Percentiles rank a stretch among this genome's conserved stretches.
phyloP scores from a whole-genome alignment of 2,113 vertebrate species.

The Coryphaenoides rupestris region DNA sequence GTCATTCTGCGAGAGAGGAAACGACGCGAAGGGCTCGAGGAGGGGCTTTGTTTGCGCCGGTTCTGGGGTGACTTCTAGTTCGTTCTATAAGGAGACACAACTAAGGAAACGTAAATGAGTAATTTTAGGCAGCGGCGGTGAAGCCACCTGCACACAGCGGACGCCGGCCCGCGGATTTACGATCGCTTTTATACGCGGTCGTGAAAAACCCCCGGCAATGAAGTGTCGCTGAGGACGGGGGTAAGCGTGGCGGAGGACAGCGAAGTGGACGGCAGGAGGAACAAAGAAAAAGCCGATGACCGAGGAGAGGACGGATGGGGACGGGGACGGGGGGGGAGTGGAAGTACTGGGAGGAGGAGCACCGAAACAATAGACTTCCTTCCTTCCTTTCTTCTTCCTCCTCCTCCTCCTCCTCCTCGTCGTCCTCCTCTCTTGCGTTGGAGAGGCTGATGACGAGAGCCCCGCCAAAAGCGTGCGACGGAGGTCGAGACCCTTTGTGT shows the following conservation, averaged over 20 bases:
- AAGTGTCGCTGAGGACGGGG: neutral
- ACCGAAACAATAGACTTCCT: constrained; percentile 68
- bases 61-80: too few relatives aligned
- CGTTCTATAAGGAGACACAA: too few relatives aligned
- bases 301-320: constrained; percentile 8
- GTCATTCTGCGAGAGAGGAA: too few relatives aligned
- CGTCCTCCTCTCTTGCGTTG: constrained; percentile 12
- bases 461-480: constrained; percentile 5
- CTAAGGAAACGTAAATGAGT: too few relatives aligned
- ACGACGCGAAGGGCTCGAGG: too few relatives aligned
- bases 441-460: constrained; percentile 26
- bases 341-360: constrained; percentile 41
- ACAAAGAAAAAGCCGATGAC: constrained; percentile 34
- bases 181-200: too few relatives aligned
- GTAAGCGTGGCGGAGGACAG: neutral
- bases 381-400: constrained; percentile 56
- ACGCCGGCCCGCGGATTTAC: too few relatives aligned
- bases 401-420: neutral
- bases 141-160: too few relatives aligned
- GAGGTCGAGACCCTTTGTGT: constrained; percentile 3
- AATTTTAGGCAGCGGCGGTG: too few relatives aligned
- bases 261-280: neutral
- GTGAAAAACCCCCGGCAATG: neutral
- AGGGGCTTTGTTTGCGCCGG: too few relatives aligned
- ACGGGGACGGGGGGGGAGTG: constrained; percentile 33